Base-by-base conservation (phyloP, 2,797 vertebrate genomes). In the Silurus lanzhouensis region DNA sequence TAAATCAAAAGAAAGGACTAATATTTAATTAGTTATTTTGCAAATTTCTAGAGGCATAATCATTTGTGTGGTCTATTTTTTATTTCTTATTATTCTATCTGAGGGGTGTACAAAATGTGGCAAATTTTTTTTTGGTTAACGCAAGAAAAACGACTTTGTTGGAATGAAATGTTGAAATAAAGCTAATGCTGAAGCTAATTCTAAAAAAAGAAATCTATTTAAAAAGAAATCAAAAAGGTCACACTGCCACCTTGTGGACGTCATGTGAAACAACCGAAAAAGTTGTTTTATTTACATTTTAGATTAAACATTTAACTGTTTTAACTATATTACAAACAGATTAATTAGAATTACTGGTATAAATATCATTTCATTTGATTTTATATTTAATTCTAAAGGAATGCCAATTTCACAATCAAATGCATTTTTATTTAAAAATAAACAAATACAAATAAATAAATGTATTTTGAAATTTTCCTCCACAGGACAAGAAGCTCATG, bases 401-500 rank as follows among this genome's bases (percentile, higher is more conserved):
- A 71, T 12, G 10, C 70, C 22, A 13, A 48, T 52, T 52, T 55
- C 25, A 58, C 12, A 74, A 13, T 75, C 48, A 14, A 6, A 12
- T 55, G 14, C 22, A 71, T 52, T 74, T n/a, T 72, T 55, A 2
- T 46, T n/a, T 46, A 52, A 38, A 38, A 38, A 38, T 13, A 46
- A 38, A 19, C 4, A 46, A 48, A 71, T 71, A 22, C n/a, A 46
- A 38, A 19, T 10, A 46, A 48, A 71, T 72, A 13, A 48, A 22
- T 22, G 13, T 10, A 13, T 75, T 25, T 57, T 31, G 13, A 44
- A 20, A 20, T 22, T 64, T 58, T 2, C 19, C 55, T 81, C 91
- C 89, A 82, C 93, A 99, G 98, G 98, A 99, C 94, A 99, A 99
- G 95, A 99, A 99, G 88, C 95, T 99, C 82, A 99, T 99, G 95